Conservation (phyloP, 2,888 invertebrate genomes). For the Mechanitis mazaeus region DNA sequence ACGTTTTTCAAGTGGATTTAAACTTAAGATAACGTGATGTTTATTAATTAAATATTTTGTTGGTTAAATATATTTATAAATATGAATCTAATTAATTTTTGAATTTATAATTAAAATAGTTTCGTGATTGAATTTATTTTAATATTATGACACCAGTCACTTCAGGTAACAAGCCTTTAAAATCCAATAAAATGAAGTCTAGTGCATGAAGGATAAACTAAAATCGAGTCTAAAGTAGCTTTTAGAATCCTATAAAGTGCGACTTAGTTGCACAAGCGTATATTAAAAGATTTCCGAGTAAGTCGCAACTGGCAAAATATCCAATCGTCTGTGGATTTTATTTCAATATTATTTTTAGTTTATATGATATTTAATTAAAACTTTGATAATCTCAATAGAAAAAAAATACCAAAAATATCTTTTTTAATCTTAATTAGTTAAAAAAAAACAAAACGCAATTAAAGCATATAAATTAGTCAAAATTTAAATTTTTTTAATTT, state of each 20-base stretch:
- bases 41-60: background rate
- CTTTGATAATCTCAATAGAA: too few relatives aligned
- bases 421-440: too few relatives aligned
- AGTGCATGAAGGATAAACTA: constrained; percentile 6
- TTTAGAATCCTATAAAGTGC: constrained; percentile 2
- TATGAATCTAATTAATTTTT: too few relatives aligned
- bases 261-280: background rate
- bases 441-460: too few relatives aligned
- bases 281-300: constrained; percentile 1
- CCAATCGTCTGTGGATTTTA: too few relatives aligned
- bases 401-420: too few relatives aligned
- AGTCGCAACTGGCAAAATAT: background rate
- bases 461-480: too few relatives aligned
- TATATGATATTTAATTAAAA: too few relatives aligned
- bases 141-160: background rate
- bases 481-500: too few relatives aligned
- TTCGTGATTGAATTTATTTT: background rate
- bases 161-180: background rate
- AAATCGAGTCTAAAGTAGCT: constrained; percentile 5
- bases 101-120: background rate
- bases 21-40: background rate
- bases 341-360: too few relatives aligned
- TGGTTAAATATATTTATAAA: too few relatives aligned
- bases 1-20: constrained; percentile 4
- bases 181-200: constrained; percentile 5